Evolutionary conservation across 2,113 vertebrate species (phyloP).

Genomic region (Nibea coibor): DNA sequence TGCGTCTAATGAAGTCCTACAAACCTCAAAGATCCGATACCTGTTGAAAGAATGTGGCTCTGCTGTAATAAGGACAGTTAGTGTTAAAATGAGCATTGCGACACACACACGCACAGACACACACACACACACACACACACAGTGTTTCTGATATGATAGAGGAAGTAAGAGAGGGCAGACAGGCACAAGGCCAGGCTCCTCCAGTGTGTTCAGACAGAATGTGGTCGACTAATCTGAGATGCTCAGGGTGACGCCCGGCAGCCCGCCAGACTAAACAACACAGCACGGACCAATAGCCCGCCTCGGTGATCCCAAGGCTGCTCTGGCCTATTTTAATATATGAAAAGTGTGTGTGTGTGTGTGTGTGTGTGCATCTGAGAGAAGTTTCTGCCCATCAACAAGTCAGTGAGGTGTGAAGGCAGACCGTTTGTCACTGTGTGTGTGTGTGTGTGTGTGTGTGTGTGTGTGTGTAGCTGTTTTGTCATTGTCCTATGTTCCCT

Average conservation of each 20-base stretch:
- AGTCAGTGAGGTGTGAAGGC: neutral
- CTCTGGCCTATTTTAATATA: constrained; percentile 11
- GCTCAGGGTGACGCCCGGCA: constrained; percentile 11
- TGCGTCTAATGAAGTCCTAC: neutral
- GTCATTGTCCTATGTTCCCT: neutral
- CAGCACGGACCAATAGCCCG: constrained; percentile 12
- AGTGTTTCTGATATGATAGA: constrained; percentile 13
- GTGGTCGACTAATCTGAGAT: constrained; percentile 26
- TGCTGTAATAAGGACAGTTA: neutral
- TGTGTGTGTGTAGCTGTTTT: neutral
- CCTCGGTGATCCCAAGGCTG: constrained; percentile 23
- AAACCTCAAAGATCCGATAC: neutral
- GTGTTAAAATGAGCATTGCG: neutral
- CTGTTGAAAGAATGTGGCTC: neutral
- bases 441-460: neutral
- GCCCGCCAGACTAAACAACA: constrained; percentile 50
- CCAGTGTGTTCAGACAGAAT: constrained; percentile 26
- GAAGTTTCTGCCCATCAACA: neutral
- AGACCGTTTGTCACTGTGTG: neutral
- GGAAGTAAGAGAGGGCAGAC: neutral
- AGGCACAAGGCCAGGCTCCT: constrained; percentile 25
- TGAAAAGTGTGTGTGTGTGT: neutral
- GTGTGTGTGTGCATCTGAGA: neutral
- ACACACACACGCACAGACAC: neutral
- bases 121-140: neutral